phyloP scores from a whole-genome alignment of 2,113 vertebrate genomes.

The Dicaeum eximium region DNA sequence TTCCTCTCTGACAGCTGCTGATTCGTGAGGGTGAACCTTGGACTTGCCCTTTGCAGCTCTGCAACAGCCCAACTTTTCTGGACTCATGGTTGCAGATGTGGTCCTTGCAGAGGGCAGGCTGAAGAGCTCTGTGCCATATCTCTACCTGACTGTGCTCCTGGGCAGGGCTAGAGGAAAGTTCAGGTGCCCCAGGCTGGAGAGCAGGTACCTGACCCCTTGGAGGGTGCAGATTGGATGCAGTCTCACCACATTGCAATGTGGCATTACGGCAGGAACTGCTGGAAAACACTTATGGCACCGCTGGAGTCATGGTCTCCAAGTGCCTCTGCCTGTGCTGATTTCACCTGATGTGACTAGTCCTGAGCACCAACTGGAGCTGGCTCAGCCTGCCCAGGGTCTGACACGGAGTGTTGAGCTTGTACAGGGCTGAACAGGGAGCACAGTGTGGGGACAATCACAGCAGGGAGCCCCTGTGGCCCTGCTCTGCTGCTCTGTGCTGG shows the following conservation, averaged over 20 bases:
- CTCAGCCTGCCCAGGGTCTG: background rate
- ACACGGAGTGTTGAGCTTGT: rapidly evolving
- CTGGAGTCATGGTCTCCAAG: rapidly evolving
- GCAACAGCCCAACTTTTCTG: background rate
- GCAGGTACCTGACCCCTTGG: background rate
- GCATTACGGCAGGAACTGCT: background rate
- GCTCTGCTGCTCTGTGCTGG: background rate
- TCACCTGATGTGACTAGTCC: background rate
- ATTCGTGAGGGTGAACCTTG: background rate
- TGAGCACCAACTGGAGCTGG: background rate
- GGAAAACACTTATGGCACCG: background rate
- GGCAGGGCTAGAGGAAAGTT: background rate
- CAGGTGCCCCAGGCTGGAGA: background rate
- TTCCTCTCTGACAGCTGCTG: background rate
- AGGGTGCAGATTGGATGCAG: background rate
- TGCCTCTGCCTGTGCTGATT: background rate
- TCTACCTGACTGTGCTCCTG: background rate
- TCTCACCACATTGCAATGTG: no score
- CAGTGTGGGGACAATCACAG: rapidly evolving
- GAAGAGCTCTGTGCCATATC: rapidly evolving
- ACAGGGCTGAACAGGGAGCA: background rate
- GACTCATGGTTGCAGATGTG: background rate
- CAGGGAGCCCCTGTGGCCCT: rapidly evolving
- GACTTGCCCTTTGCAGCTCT: constrained; percentile 7
- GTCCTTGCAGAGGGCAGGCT: background rate